Evolutionary conservation across 2,113 vertebrate species (phyloP), one percentile per base, ranked within the genome.

Genomic region (Nansenia antarctica): DNA sequence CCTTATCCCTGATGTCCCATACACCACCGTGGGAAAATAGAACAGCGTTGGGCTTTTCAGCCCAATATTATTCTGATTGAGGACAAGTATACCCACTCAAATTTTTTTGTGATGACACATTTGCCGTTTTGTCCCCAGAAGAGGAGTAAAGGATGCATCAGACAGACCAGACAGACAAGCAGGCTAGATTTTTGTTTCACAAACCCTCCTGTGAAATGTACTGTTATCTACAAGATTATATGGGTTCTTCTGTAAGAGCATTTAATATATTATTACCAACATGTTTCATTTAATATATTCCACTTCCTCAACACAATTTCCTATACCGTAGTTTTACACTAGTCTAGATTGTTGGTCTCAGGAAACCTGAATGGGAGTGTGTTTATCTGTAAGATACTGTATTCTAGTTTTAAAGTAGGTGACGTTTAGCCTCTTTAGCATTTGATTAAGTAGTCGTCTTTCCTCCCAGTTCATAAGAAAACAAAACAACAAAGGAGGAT

Each of bases 1-100:
- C 86, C 88, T 94, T 93, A 93, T 95, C 93, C 91, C 77, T 91
- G 92, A 91, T 89, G 90, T 91, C 88, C 90, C 88, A 83, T 79
- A 80, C 81, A 74, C 84, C 85, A 92, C 87, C 87, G 88, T 91
- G 91, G 90, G 89, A 92, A 92, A 88, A 85, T 75, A 65, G 80
- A 66, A 73, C 72, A 30, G 78, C 69, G 18, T 32, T 9, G n/a
- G 53, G 47, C 42, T 73, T 76, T 85, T 64, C 76, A 72, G 78
- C 83, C 88, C 84, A 87, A 89, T 85, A 88, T 89, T 87, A 89
- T 90, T 87, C 85, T 87, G 86, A 85, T 81, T 60, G 76, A 79
- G 73, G 81, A 88, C 84, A 86, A 76, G 79, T 74, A 76, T 61
- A 80, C 18, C 81, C 74, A 84, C 89, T 89, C 85, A 62, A 84